These are phyloP conservation scores for Chaetorhynchus papuensis DNA, from an alignment of 2,113 vertebrate species.

Conservation along the genomic window DNA sequence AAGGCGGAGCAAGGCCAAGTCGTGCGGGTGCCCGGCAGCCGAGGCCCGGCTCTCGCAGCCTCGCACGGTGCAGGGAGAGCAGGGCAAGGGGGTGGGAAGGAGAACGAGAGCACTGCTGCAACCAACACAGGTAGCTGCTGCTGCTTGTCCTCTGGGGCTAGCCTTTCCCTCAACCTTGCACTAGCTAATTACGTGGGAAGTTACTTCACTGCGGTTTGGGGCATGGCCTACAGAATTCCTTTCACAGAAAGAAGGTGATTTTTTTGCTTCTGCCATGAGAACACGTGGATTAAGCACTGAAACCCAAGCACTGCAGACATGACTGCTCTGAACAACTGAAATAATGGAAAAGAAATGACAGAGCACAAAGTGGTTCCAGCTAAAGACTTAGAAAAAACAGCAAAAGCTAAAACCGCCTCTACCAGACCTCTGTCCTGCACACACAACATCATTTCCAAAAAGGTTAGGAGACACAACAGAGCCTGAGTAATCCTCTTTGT, in stretches of 20 bases:
- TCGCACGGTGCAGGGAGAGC: accelerated
- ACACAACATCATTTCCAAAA: not conserved
- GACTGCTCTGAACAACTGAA: not conserved
- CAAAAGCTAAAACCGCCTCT: not conserved
- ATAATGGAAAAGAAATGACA: not conserved
- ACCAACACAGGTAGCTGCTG: not conserved
- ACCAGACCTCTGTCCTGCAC: not conserved
- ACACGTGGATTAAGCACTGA: not conserved
- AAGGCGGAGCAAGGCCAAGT: not conserved
- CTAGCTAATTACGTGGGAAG: not conserved
- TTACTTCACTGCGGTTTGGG: not conserved
- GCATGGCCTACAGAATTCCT: not conserved
- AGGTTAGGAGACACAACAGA: not conserved
- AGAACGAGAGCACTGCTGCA: not conserved
- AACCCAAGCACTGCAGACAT: not conserved
- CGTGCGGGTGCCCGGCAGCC: accelerated
- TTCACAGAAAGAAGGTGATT: not conserved
- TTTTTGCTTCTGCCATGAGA: not conserved
- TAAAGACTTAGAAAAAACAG: not conserved
- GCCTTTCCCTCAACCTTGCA: not conserved
- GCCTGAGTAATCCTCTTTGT: constrained; percentile 4
- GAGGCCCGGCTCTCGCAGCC: not conserved
- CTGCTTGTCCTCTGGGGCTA: not conserved
- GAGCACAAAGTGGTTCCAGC: not conserved
- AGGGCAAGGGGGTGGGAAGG: not conserved